Conservation (phyloP, 1,140 invertebrate species). For the Acarapis woodi region DNA sequence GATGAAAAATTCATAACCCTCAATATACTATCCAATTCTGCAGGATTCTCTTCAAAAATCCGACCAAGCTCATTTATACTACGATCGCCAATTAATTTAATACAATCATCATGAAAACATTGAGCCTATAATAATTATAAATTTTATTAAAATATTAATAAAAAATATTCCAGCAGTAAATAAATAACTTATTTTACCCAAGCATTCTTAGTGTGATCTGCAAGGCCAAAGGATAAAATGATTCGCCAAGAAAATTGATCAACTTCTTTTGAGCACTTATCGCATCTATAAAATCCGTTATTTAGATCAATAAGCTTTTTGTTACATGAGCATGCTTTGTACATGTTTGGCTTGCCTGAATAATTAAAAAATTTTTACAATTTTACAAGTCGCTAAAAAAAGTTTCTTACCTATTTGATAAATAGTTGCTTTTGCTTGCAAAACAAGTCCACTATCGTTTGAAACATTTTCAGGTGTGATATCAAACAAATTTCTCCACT, state of each 20-base stretch:
- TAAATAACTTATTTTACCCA: too few species aligned
- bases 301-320: slow-evolving; percentile 69
- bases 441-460: neutral
- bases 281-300: slow-evolving; percentile 64
- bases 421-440: slow-evolving; percentile 31
- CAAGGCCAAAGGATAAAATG: slow-evolving; percentile 37
- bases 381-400: slow-evolving; percentile 36
- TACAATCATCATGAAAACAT: slow-evolving; percentile 61
- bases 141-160: too few species aligned
- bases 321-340: slow-evolving; percentile 78
- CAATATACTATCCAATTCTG: slow-evolving; percentile 28
- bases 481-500: slow-evolving; percentile 2
- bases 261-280: slow-evolving; percentile 63
- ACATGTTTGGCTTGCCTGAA: slow-evolving; percentile 46
- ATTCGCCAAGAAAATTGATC: slow-evolving; percentile 59
- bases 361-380: slow-evolving; percentile 34
- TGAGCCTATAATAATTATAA: too few species aligned
- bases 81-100: slow-evolving; percentile 34
- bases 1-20: slow-evolving; percentile 40
- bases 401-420: slow-evolving; percentile 35
- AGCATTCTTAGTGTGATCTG: slow-evolving; percentile 43
- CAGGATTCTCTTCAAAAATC: slow-evolving; percentile 16
- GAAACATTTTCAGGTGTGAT: neutral
- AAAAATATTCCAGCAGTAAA: too few species aligned
- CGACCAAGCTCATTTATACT: slow-evolving; percentile 12